A percentile compares a stretch with the other conserved stretches of the same genome.
Conservation (phyloP, 2,113 vertebrate species). For the Hippocampus barbouri region DNA sequence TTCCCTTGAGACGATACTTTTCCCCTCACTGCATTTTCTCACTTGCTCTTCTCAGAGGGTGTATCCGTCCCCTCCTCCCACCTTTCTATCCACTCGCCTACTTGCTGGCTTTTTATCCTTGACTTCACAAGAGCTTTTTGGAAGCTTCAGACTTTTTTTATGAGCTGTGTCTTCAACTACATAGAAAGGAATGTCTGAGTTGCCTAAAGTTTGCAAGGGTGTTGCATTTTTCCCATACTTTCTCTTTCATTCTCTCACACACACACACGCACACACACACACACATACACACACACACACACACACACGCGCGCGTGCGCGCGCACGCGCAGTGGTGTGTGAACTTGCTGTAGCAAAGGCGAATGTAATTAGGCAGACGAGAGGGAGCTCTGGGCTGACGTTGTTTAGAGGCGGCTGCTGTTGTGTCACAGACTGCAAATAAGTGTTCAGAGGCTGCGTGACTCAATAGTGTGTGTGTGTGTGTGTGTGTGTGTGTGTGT, state of each 20-base stretch:
- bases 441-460: constrained; percentile 28
- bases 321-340: constrained; percentile 10
- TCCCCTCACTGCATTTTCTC: constrained; percentile 24
- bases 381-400: constrained; percentile 25
- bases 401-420: constrained; percentile 27
- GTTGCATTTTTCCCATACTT: constrained; percentile 35
- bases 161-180: constrained; percentile 48
- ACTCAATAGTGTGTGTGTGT: constrained; percentile 16
- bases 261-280: not conserved
- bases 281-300: constrained; percentile 10
- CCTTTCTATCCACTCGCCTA: constrained; percentile 56
- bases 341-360: constrained; percentile 32
- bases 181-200: constrained; percentile 51
- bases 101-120: constrained; percentile 67
- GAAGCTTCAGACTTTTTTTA: constrained; percentile 55
- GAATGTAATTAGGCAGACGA: constrained; percentile 41
- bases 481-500: constrained; percentile 15
- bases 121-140: constrained; percentile 67
- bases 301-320: constrained; percentile 18
- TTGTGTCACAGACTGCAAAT: constrained; percentile 26
- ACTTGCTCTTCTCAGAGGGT: constrained; percentile 57
- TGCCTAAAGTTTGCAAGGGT: constrained; percentile 65
- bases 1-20: constrained; percentile 54
- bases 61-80: constrained; percentile 59
- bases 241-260: not conserved